Evolutionary conservation across 2,113 vertebrate species (phyloP).

Genomic region (Mesoclemmys tuberculata): DNA sequence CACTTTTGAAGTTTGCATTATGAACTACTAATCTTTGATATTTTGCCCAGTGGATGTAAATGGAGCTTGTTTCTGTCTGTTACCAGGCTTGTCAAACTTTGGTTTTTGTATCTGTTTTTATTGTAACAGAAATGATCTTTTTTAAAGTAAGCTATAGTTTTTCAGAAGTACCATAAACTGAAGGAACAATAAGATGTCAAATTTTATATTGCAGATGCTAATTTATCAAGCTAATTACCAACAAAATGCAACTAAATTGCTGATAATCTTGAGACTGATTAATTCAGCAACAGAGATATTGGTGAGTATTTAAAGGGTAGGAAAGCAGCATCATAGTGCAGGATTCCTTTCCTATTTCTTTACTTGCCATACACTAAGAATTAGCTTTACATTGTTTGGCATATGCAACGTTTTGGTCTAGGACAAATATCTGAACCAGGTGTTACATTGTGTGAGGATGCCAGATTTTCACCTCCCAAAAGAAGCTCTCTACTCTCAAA

Average conservation of each 20-base stretch:
- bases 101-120: constrained; percentile 70
- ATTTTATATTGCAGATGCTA: constrained; percentile 83
- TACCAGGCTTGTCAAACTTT: constrained; percentile 78
- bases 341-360: constrained; percentile 54
- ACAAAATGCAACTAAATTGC: constrained; percentile 82
- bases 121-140: constrained; percentile 75
- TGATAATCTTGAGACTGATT: constrained; percentile 82
- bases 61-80: constrained; percentile 61
- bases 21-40: constrained; percentile 77
- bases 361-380: constrained; percentile 58
- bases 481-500: too few relatives aligned
- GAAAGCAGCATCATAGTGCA: constrained; percentile 34
- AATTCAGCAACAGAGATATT: constrained; percentile 78
- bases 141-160: constrained; percentile 73
- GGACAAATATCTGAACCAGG: constrained; percentile 56
- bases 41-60: constrained; percentile 75
- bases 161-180: constrained; percentile 77
- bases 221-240: constrained; percentile 86
- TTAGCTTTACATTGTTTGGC: constrained; percentile 40
- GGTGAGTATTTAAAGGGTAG: constrained; percentile 79
- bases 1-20: constrained; percentile 73
- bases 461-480: too few relatives aligned
- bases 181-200: constrained; percentile 81
- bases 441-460: neutral
- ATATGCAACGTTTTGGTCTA: constrained; percentile 51